Base-by-base conservation (phyloP, 2,113 vertebrate genomes). In the Muscicapa adusta region DNA sequence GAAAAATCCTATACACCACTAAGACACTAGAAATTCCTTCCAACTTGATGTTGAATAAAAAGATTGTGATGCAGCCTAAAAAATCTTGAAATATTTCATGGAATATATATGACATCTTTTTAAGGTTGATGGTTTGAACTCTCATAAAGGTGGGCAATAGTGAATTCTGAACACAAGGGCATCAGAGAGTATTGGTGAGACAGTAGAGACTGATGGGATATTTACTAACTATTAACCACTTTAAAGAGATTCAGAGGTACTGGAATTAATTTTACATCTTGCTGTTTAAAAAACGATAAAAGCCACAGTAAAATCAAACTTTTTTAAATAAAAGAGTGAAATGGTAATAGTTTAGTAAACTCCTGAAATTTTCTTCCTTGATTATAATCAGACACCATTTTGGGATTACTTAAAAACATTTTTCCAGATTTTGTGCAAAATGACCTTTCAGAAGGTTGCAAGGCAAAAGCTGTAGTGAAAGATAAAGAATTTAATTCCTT, bases 401-500 rank as follows among this genome's bases (percentile, higher is more conserved):
- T 12, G 6, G 9, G 17, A 57, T 36, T 48, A 45, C 34, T 8
- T 75, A 72, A 91, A 89, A 76, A 2, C 23, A 58, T 60, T 91
- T 89, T 74, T 40, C 9, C 8, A 58, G 13, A 8, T 94, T 87
- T 73, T 87, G n/a, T 1, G 1, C 33, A 65, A 82, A 91, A 78
- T 85, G 50, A 88, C 78, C 81, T 95, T 91, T 92, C 38, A 88
- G 84, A 92, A 94, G 50, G 38, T 93, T 89, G 38, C 54, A 56
- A 1, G 4, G 58, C 28, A 95, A 54, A 82, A 94, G 31, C 13
- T 47, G 33, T 72, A 14, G 14, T 50, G 70, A 76, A 88, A 75
- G 81, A 85, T 93, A 93, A 94, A 88, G 71, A 75, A 79, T 82
- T 47, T 82, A 82, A 92, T 81, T 85, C 67, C 42, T 79, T 92